A percentile compares a stretch with the other conserved stretches of the same genome.
phyloP scores from a whole-genome alignment of 2,113 vertebrate genomes.

The Caretta caretta region DNA sequence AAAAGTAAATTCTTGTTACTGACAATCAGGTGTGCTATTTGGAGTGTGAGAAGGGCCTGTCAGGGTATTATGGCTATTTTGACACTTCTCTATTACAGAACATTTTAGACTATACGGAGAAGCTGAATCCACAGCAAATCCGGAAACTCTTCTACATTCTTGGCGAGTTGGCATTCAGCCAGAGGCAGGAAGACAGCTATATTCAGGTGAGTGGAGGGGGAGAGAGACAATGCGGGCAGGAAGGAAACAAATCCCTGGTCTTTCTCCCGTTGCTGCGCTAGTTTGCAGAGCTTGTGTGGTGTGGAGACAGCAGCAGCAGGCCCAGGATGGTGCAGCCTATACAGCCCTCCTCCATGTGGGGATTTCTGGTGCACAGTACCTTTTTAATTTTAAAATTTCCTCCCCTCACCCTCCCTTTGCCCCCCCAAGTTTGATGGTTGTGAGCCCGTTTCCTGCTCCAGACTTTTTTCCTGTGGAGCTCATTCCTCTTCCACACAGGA shows the following conservation, averaged over 20 bases:
- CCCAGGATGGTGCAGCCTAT: background rate
- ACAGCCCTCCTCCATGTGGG: background rate
- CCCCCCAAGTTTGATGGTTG: background rate
- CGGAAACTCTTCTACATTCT: constrained; percentile 94
- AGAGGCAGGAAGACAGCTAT: constrained; percentile 85
- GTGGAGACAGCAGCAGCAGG: background rate
- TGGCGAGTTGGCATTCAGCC: constrained; percentile 88
- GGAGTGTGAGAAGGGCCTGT: background rate
- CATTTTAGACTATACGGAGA: constrained; percentile 95
- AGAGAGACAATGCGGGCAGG: background rate
- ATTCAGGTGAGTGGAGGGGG: constrained; percentile 86
- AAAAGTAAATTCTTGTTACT: background rate
- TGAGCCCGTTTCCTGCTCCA: background rate
- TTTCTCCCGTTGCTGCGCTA: background rate
- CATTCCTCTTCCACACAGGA: background rate
- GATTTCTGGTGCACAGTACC: background rate
- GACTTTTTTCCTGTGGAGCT: background rate
- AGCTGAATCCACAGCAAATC: constrained; percentile 91
- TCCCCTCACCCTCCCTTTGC: background rate
- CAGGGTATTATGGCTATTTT: background rate
- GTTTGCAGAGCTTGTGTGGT: background rate
- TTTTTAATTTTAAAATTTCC: constrained; percentile 1
- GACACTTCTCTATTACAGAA: constrained; percentile 79
- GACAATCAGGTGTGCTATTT: background rate
- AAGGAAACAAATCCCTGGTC: background rate